Evolutionary conservation across 2,888 invertebrate species (phyloP), one percentile per base, ranked within the genome.

Genomic region (Blastobasis lacticolella): DNA sequence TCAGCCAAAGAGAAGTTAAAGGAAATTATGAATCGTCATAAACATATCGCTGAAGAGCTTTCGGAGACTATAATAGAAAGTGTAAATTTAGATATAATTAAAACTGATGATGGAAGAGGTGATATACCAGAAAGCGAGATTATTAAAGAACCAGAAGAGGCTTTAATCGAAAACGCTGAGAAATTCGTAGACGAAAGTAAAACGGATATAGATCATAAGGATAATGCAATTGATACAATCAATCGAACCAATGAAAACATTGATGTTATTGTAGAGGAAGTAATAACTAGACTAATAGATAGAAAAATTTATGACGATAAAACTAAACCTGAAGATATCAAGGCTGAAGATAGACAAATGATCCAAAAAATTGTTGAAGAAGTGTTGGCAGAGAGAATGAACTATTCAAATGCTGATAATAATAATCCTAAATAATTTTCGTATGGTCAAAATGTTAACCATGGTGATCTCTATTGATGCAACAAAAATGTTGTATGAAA

Each of bases 291-390:
- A 59, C 71, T 88, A 46, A 77, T 87, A 64, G 86, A 87, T 66
- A 82, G 89, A 62, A 90, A 89, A 75, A 81, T 89, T 62, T 88
- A 87, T 58, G 88, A 89, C 53, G 87, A 84, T 54, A 89, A 88
- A 65, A 81, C 85, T 4, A 89, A 87, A 67, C 84, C 80, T 36
- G 88, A 89, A 66, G 85, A 87, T 61, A 79, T 85, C 10, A 83
- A 73, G 64, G 63, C 73, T 42, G 86, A 87, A 72, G 86, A 88
- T 53, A 78, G 87, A 61, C 70, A 71, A 55, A 71, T 82, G 50
- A 87, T 85, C 55, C 84, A 88, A 66, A 85, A 78, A 64, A 88
- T 89, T 48, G 88, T 89, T 4, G 88, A 88, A 62, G 87, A 88
- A 66, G 76, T 89, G 50, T 68, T 88, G 48, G 64, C 75, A 7